phyloP scores from a whole-genome alignment of 1,140 invertebrate species.

The Drosophila tsacasi region DNA sequence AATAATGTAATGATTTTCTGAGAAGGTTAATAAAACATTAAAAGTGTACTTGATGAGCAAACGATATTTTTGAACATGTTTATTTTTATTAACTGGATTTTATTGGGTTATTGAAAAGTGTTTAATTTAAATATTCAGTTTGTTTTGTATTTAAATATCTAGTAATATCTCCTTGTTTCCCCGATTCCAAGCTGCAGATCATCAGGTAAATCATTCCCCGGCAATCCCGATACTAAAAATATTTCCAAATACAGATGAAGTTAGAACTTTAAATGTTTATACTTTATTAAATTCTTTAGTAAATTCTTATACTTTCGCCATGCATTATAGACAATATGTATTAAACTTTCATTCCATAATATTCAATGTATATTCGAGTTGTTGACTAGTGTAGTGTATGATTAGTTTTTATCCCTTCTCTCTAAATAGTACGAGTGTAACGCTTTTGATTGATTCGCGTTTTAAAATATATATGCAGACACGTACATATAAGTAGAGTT shows the following conservation, averaged over 20 bases:
- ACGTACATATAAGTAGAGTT: conserved; percentile 41
- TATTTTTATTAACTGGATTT: background rate
- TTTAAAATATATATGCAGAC: conserved; percentile 34
- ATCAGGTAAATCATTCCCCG: background rate
- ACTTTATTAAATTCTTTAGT: conserved; percentile 58
- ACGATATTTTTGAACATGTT: background rate
- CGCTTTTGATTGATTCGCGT: conserved; percentile 54
- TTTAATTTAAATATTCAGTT: too few relatives aligned
- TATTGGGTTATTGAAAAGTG: too few relatives aligned
- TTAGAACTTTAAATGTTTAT: conserved; percentile 20
- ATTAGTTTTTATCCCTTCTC: conserved; percentile 21
- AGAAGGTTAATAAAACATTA: conserved; percentile 70
- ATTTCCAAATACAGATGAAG: background rate
- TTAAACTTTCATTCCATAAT: conserved; percentile 36
- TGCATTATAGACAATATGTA: conserved; percentile 51
- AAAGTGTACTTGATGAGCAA: conserved; percentile 43
- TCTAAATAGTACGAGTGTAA: conserved; percentile 42
- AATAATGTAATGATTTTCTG: conserved; percentile 72
- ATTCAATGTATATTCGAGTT: conserved; percentile 44
- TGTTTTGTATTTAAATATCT: too few relatives aligned
- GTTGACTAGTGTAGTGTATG: conserved; percentile 50
- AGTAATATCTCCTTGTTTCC: too few relatives aligned
- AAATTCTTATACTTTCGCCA: conserved; percentile 52
- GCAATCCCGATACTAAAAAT: background rate
- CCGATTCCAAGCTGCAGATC: background rate